Base-by-base conservation (phyloP, 2,797 vertebrate species). In the Halcyon smyrnensis region DNA sequence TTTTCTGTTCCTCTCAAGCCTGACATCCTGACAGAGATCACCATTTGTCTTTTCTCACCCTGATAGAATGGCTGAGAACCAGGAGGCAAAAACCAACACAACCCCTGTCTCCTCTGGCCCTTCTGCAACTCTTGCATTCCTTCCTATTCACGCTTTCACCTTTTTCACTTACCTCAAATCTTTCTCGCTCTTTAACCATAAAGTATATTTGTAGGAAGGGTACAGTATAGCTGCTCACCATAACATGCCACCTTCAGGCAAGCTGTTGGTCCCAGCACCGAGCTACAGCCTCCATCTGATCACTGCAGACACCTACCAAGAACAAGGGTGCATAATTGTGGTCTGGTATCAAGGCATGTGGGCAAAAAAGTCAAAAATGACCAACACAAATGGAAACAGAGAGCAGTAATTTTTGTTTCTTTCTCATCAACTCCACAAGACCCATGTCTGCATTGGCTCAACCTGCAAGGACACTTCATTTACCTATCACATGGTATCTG, bases 281-380 rank as follows among this genome's bases (percentile, higher is more conserved):
- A 68, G 11, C 36, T 45, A 5, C 9, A 53, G 50, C 6, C 36
- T 65, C 23, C 36, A 19, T 34, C 8, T 4, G 4, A 5, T 6
- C 28, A 32, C 56, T 73, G 59, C 37, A 69, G 23, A 20, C 15
- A 57, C 13, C 45, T 73, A 41, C 32, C 32, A 62, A 77, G 37
- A 37, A 32, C 25, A 56, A 76, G 13, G 3, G 12, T 9, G 11
- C 2, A 7, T 76, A 54, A 9, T 15, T 0, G 0, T 30, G 20
- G 14, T 8, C 45, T 75, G 30, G 2, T 46, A 53, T 9, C 15
- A 54, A 59, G 25, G 8, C 32, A 19, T 2, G 11, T 34, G 32
- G 37, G 12, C 2, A 39, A 91, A 75, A 90, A 63, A 17, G 15
- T 24, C 4, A 36, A 71, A 84, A 89, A 12, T 5, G 0, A 43